Evolutionary conservation across 1,140 invertebrate genomes (phyloP).

Genomic region (Aradophagus sp.): DNA sequence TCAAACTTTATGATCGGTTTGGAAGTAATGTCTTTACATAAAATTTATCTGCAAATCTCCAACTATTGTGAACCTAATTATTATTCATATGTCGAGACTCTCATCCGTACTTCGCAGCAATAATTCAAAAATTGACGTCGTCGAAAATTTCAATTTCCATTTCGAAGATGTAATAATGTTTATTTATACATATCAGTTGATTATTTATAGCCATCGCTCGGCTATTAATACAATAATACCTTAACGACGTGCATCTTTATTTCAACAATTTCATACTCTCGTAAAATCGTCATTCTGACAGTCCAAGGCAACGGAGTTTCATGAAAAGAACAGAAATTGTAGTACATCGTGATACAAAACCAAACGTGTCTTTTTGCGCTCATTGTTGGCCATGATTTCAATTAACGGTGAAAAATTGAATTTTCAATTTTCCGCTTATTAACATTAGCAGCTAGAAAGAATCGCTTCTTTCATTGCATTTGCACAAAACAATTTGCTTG

Average conservation of each 20-base stretch:
- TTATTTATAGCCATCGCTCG: conserved; percentile 25
- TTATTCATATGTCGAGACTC: not conserved
- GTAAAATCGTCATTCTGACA: conserved; percentile 53
- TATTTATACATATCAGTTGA: conserved; percentile 3
- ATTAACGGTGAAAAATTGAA: too few species aligned
- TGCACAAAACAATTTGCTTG: too few species aligned
- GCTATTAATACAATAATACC: conserved; percentile 35
- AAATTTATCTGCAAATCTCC: not conserved
- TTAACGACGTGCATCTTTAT: conserved; percentile 41
- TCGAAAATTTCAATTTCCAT: conserved; percentile 1
- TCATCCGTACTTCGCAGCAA: not conserved
- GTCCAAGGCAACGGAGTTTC: conserved; percentile 43
- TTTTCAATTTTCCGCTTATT: too few species aligned
- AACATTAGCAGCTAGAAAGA: too few species aligned
- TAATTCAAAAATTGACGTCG: not conserved
- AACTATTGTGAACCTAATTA: too few species aligned
- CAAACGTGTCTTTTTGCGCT: too few species aligned
- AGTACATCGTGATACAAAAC: conserved; percentile 26
- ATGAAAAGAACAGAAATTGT: conserved; percentile 35
- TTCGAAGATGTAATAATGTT: not conserved
- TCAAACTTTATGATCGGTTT: not conserved
- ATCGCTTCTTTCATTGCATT: too few species aligned
- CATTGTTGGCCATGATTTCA: too few species aligned
- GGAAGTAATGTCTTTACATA: not conserved
- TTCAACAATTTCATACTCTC: conserved; percentile 42